These are phyloP conservation scores for Andrena bucephala DNA, from an alignment of 2,888 invertebrate species.

Conservation along the genomic window DNA sequence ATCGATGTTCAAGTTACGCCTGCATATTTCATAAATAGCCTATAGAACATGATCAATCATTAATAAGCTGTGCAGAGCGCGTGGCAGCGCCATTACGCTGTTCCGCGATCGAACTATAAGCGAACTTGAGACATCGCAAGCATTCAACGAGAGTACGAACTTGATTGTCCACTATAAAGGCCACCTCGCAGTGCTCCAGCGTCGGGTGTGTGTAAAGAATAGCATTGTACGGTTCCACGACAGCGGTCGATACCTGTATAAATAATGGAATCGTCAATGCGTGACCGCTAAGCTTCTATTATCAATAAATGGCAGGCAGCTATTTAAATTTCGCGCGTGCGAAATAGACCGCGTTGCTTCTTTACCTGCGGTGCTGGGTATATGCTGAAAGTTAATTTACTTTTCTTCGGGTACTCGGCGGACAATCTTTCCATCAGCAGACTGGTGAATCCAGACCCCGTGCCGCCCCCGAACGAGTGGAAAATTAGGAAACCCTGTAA, in stretches of 20 bases:
- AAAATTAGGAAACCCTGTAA: conserved; percentile 95
- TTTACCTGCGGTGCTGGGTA: conserved; percentile 96
- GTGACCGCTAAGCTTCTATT: neutral
- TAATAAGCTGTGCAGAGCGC: neutral
- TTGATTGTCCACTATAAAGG: conserved; percentile 83
- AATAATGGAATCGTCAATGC: conserved; percentile 1
- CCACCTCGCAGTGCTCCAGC: conserved; percentile 82
- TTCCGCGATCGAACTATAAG: neutral
- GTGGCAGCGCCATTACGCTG: neutral
- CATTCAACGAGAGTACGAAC: conserved; percentile 55
- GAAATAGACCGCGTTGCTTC: neutral
- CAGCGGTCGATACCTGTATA: conserved; percentile 84
- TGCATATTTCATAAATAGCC: conserved; percentile 84
- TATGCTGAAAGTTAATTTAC: conserved; percentile 96
- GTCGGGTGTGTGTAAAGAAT: conserved; percentile 83
- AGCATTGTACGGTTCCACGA: conserved; percentile 82
- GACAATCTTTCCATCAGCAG: conserved; percentile 96
- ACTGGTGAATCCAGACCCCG: conserved; percentile 96
- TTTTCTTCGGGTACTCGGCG: conserved; percentile 97
- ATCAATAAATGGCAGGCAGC: neutral
- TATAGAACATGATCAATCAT: conserved; percentile 25
- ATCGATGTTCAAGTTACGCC: conserved; percentile 86
- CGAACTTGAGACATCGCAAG: neutral
- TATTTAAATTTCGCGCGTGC: neutral
- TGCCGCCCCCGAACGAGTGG: conserved; percentile 96